Evolutionary conservation across 2,797 vertebrate genomes (phyloP), one percentile per base, ranked within the genome.

Genomic region (Borostomias antarcticus): DNA sequence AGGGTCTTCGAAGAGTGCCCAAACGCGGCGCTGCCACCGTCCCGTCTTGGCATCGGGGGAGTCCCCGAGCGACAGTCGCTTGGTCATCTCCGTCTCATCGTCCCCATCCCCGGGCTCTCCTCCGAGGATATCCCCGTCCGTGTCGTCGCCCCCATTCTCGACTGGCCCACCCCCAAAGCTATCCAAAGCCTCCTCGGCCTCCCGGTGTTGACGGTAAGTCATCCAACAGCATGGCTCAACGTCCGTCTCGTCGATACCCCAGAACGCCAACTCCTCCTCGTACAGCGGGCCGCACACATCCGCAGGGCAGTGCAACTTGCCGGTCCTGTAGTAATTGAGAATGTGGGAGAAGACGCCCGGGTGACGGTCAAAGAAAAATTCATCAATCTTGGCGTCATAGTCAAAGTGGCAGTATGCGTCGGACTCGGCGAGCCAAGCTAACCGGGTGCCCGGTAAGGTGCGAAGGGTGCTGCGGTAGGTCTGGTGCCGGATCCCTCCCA

Each of bases 201-300:
- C 94, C 1, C 94, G 91, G 87, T 96, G 94, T 88, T 95, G 94
- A 67, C 94, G 88, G 79, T 96, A 96, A 2, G 93, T 96, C 94
- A 95, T 96, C 94, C 94, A 96, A 68, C 94, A 95, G 82, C 94
- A 95, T 60, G 94, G 94, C 82, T 95, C 94, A 89, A 95, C 94
- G 81, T 95, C 94, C 4, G 94, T 95, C 88, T 95, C 94, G 78
- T 95, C 94, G 23, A 96, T 95, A 79, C 94, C 94, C 94, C 94
- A 96, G 72, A 95, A 96, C 74, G 94, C 93, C 85, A 95, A 84
- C 85, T 95, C 94, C 76, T 95, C 94, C 79, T 95, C 94, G 66
- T 93, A 95, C 21, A 95, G 90, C 4, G 94, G 94, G 30, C 94
- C 94, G 66, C 94, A 95, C 59, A 95, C 94, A 86, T 95, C 94